phyloP scores from a whole-genome alignment of 2,888 invertebrate genomes.

The Parnassius glacialis region DNA sequence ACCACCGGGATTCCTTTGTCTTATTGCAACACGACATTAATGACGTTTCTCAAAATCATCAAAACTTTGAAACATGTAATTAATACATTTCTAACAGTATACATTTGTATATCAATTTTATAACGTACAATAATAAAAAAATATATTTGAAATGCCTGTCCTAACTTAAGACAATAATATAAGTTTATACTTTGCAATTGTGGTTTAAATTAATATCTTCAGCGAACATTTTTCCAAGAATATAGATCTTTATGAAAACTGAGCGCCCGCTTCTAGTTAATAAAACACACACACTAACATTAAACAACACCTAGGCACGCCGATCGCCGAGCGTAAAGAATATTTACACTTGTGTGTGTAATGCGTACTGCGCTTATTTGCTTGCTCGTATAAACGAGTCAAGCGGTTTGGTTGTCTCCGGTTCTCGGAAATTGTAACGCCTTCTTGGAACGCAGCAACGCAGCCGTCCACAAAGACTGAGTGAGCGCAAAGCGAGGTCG shows the following conservation, averaged over 20 bases:
- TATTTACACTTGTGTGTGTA: slow-evolving; percentile 46
- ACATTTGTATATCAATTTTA: neutral
- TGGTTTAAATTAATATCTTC: slow-evolving; percentile 8
- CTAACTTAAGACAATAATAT: too few species aligned
- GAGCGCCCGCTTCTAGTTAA: slow-evolving; percentile 31
- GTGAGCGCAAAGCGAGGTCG: slow-evolving; percentile 75
- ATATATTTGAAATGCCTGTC: neutral
- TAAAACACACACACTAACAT: slow-evolving; percentile 37
- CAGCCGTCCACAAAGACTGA: slow-evolving; percentile 63
- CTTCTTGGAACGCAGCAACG: slow-evolving; percentile 77
- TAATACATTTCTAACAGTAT: neutral
- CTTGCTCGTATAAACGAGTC: slow-evolving; percentile 62
- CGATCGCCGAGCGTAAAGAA: slow-evolving; percentile 33
- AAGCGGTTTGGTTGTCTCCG: slow-evolving; percentile 72
- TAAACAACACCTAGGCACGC: slow-evolving; percentile 37
- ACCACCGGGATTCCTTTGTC: slow-evolving; percentile 79
- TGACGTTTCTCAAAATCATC: slow-evolving; percentile 3
- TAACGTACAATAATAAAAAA: neutral
- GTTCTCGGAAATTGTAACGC: slow-evolving; percentile 80
- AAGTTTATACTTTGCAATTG: neutral
- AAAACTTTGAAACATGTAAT: neutral
- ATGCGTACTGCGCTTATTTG: slow-evolving; percentile 70
- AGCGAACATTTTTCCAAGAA: slow-evolving; percentile 20
- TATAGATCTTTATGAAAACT: slow-evolving; percentile 23
- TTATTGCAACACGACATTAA: slow-evolving; percentile 50